A percentile compares a stretch with the other conserved stretches of the same genome.
Conservation (phyloP, 2,797 vertebrate genomes). For the Clarias fuscus region DNA sequence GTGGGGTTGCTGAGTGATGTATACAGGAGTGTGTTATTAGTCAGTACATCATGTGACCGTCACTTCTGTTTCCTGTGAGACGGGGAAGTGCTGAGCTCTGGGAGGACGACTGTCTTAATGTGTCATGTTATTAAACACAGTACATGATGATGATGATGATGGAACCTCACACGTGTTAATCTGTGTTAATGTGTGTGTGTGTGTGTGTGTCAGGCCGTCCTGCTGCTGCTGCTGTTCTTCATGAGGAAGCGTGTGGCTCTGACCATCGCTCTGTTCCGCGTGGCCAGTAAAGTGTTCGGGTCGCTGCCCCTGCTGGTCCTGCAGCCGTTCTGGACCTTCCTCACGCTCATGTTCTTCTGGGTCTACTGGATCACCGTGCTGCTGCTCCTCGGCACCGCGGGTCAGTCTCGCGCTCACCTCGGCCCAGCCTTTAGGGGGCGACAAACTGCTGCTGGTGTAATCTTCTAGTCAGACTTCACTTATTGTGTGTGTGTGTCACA, state of each 20-base stretch:
- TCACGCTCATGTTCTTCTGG: conserved; percentile 95
- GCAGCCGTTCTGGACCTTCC: conserved; percentile 97
- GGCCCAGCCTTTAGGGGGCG: neutral
- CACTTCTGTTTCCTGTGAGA: neutral
- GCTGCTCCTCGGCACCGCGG: conserved; percentile 92
- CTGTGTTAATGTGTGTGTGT: neutral
- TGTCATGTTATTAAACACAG: too few relatives aligned
- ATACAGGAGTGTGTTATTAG: neutral
- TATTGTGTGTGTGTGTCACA: conserved; percentile 54
- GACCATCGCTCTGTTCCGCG: conserved; percentile 94
- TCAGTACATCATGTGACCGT: neutral
- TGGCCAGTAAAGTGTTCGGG: conserved; percentile 95
- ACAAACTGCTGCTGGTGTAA: neutral
- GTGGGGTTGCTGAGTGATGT: neutral
- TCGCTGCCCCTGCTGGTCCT: conserved; percentile 89
- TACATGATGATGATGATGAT: too few relatives aligned
- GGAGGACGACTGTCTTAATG: neutral
- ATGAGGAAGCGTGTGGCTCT: conserved; percentile 96
- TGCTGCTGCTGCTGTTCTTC: conserved; percentile 91
- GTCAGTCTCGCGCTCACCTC: conserved; percentile 63
- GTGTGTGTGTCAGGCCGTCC: conserved; percentile 74
- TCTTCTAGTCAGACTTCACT: neutral
- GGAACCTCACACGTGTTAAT: too few relatives aligned
- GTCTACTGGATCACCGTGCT: conserved; percentile 91
- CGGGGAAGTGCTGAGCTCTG: neutral